Percentiles rank a stretch among this genome's conserved stretches.
Evolutionary conservation across 2,888 invertebrate genomes (phyloP).

Genomic region (Polietes domitor): DNA sequence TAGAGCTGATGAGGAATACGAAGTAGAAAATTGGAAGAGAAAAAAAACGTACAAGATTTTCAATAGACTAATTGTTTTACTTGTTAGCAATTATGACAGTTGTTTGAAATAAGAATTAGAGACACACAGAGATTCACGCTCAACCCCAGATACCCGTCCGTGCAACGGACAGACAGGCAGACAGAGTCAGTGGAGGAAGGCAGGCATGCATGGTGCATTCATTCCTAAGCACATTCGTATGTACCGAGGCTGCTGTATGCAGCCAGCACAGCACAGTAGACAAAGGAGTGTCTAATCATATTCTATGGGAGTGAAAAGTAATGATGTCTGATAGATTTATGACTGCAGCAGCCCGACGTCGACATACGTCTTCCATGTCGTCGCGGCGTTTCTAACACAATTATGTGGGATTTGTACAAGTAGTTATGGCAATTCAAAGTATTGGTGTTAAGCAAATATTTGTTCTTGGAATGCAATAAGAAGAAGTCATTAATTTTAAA

Average conservation of each 20-base stretch:
- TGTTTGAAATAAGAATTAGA: slow-evolving; percentile 50
- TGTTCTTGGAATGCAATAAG: slow-evolving; percentile 27
- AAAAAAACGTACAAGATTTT: slow-evolving; percentile 37
- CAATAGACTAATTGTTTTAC: slow-evolving; percentile 51
- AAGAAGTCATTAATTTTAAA: slow-evolving; percentile 52
- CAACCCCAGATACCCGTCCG: background rate
- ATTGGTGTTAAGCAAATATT: slow-evolving; percentile 46
- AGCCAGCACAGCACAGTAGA: slow-evolving; percentile 43
- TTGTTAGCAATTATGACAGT: slow-evolving; percentile 59
- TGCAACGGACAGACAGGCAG: background rate
- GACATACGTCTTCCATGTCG: slow-evolving; percentile 9
- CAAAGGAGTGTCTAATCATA: slow-evolving; percentile 59
- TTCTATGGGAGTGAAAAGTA: slow-evolving; percentile 59
- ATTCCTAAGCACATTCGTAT: background rate
- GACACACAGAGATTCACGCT: slow-evolving; percentile 24
- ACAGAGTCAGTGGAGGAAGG: background rate
- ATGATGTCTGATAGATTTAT: slow-evolving; percentile 60
- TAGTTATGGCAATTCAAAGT: slow-evolving; percentile 38
- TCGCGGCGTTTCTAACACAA: slow-evolving; percentile 17
- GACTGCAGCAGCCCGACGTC: background rate
- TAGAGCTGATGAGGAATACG: background rate
- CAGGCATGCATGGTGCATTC: background rate
- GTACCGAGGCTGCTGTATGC: slow-evolving; percentile 4
- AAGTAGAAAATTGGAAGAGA: background rate
- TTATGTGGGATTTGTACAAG: slow-evolving; percentile 46